phyloP scores from a whole-genome alignment of 2,888 invertebrate genomes.

The Chaetoderma sp. region DNA sequence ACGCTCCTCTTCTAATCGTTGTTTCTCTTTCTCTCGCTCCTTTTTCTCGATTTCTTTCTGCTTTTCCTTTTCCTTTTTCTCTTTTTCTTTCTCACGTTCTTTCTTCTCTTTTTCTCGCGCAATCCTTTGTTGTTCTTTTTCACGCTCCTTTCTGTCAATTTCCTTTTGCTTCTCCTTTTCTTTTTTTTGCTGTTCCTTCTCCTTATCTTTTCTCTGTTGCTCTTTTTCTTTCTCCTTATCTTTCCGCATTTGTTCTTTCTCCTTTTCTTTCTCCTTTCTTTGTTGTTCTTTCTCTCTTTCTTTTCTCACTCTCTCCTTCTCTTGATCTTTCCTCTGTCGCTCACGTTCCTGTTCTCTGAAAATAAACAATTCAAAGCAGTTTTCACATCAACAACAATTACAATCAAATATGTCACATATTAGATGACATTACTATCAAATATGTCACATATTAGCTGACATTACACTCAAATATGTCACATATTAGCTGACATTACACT shows the following conservation, averaged over 20 bases:
- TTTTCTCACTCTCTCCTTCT: too few relatives aligned
- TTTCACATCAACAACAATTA: too few relatives aligned
- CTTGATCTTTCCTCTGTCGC: too few relatives aligned
- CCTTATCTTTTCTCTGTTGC: background rate
- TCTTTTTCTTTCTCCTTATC: background rate
- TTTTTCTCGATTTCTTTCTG: constrained; percentile 31
- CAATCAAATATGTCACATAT: too few relatives aligned
- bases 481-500: too few relatives aligned
- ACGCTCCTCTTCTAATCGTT: constrained; percentile 33
- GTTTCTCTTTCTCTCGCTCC: constrained; percentile 16
- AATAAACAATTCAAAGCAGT: too few relatives aligned
- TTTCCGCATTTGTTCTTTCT: background rate
- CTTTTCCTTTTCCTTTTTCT: constrained; percentile 35
- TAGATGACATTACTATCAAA: too few relatives aligned
- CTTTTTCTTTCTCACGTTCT: constrained; percentile 19
- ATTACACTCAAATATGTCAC: too few relatives aligned
- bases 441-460: too few relatives aligned
- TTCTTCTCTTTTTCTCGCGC: constrained; percentile 1
- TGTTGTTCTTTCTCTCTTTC: background rate
- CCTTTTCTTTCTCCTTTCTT: constrained; percentile 1
- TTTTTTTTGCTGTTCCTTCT: background rate
- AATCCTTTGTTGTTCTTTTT: background rate
- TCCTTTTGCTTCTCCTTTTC: background rate
- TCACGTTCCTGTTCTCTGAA: too few relatives aligned
- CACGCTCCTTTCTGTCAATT: background rate